Conservation (phyloP, 1,140 invertebrate species). For the Tyrophagus putrescentiae region DNA sequence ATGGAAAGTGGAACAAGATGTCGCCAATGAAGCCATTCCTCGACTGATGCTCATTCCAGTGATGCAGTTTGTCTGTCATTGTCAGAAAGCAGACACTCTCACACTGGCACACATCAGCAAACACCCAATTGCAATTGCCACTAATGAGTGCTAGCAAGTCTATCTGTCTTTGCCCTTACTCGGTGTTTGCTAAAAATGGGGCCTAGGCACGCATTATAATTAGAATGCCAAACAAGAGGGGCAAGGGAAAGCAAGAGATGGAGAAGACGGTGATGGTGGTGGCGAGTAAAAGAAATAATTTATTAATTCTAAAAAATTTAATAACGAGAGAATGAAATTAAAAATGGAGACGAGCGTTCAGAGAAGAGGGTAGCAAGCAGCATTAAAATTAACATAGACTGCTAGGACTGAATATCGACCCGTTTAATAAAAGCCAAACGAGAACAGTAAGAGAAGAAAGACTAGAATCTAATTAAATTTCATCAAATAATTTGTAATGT, state of each 20-base stretch:
- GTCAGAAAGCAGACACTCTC: too few relatives aligned
- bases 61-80: too few relatives aligned
- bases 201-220: neutral
- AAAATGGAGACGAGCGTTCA: neutral
- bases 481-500: conserved; percentile 14
- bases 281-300: conserved; percentile 4
- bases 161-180: too few relatives aligned
- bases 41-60: too few relatives aligned
- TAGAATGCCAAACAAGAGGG: too few relatives aligned
- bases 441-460: neutral
- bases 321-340: conserved; percentile 1
- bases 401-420: neutral
- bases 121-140: neutral
- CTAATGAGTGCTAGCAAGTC: too few relatives aligned
- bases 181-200: neutral
- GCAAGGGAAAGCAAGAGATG: too few relatives aligned
- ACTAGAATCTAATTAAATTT: conserved; percentile 14
- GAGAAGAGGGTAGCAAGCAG: neutral
- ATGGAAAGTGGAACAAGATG: too few relatives aligned
- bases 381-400: neutral
- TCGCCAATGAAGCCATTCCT: too few relatives aligned
- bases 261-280: too few relatives aligned
- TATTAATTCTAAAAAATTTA: conserved; percentile 15
- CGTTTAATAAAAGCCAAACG: neutral
- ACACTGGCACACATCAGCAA: too few relatives aligned